phyloP scores from a whole-genome alignment of 2,797 vertebrate genomes.

The Chelon labrosus region DNA sequence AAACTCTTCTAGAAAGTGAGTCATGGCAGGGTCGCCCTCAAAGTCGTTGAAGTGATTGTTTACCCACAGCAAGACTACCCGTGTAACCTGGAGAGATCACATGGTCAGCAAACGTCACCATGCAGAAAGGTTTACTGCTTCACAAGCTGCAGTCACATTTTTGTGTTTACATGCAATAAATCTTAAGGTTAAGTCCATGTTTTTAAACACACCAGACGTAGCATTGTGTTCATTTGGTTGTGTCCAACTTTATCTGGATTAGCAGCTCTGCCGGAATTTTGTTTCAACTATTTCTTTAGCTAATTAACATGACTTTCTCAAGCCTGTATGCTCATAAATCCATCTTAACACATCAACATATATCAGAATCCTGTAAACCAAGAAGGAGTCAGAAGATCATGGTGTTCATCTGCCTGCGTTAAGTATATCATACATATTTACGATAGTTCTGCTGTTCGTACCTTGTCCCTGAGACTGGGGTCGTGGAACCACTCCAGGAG shows the following conservation, averaged over 20 bases:
- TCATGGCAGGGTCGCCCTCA: conserved; percentile 97
- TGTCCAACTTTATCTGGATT: not conserved
- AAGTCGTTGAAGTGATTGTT: conserved; percentile 99
- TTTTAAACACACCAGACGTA: not conserved
- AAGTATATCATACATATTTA: not conserved
- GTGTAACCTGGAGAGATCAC: conserved; percentile 90
- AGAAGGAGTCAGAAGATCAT: not conserved
- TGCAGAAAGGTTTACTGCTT: not conserved
- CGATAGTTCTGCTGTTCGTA: conserved; percentile 46
- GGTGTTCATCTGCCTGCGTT: not conserved
- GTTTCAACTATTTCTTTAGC: not conserved
- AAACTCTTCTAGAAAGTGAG: conserved; percentile 97
- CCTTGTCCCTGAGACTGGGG: conserved; percentile 99
- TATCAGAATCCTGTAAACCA: not conserved
- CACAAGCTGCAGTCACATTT: not conserved
- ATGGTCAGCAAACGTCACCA: conserved; percentile 32
- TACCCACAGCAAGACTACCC: conserved; percentile 99
- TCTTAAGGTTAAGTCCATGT: not conserved
- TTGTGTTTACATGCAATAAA: not conserved
- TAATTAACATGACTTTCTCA: too few species aligned
- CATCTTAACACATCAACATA: not conserved
- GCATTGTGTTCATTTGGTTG: not conserved
- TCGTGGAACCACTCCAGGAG: conserved; percentile 99
- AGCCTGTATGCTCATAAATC: not conserved
- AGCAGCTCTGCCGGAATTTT: not conserved